Percentiles rank a stretch among this genome's conserved stretches.
Conservation (phyloP, 2,888 invertebrate genomes). For the Melolontha melolontha region DNA sequence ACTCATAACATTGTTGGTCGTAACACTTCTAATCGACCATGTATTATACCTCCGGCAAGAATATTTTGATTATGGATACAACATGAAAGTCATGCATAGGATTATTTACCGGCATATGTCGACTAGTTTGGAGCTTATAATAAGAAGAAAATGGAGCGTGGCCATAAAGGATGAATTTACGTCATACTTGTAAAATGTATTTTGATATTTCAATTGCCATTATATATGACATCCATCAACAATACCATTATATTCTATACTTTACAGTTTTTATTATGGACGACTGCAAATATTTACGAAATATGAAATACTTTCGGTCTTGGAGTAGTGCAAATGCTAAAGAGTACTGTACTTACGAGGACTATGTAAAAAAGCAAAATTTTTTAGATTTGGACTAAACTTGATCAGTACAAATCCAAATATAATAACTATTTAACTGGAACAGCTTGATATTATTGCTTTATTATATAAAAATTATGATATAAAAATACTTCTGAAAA, state of each 20-base stretch:
- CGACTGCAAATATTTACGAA: slow-evolving; percentile 71
- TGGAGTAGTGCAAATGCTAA: slow-evolving; percentile 1
- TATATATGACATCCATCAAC: slow-evolving; percentile 95
- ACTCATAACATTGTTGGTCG: slow-evolving; percentile 67
- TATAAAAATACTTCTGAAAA: no score
- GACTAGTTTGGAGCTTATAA: slow-evolving; percentile 78
- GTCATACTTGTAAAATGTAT: slow-evolving; percentile 73
- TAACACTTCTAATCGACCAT: slow-evolving; percentile 81
- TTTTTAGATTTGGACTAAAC: no score
- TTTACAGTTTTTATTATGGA: slow-evolving; percentile 74
- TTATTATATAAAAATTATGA: no score
- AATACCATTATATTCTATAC: slow-evolving; percentile 80
- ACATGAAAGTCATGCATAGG: slow-evolving; percentile 83
- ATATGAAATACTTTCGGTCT: slow-evolving; percentile 9
- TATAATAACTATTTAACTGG: no score
- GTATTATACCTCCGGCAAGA: slow-evolving; percentile 82
- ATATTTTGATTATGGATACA: slow-evolving; percentile 90
- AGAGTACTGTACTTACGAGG: background rate
- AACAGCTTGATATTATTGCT: no score
- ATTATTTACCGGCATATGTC: slow-evolving; percentile 77
- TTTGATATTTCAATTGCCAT: slow-evolving; percentile 90
- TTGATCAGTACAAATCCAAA: no score
- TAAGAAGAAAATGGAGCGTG: slow-evolving; percentile 73
- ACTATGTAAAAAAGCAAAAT: no score
- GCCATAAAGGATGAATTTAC: slow-evolving; percentile 79